phyloP scores from a whole-genome alignment of 2,888 invertebrate genomes.

The Limnephilus marmoratus region DNA sequence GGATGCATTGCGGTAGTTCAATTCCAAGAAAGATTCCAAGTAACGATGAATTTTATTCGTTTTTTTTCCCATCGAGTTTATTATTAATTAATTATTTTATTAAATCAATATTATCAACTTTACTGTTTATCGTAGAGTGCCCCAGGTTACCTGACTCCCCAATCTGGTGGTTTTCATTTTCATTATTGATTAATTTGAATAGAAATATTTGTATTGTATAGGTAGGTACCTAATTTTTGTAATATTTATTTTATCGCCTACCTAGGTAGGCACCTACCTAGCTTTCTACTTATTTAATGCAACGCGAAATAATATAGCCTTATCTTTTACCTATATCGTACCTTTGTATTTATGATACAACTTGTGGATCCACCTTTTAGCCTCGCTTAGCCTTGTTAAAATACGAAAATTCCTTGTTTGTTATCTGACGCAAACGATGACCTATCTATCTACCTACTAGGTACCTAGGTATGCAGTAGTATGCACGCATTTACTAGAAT shows the following conservation, averaged over 20 bases:
- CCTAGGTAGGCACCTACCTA: no score
- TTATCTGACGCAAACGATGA: no score
- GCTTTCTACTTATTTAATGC: no score
- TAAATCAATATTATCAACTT: background rate
- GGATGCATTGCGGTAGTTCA: background rate
- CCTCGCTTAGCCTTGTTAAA: no score
- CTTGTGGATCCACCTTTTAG: no score
- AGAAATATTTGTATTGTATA: background rate
- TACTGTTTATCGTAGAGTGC: background rate
- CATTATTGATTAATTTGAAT: background rate
- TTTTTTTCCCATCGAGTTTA: background rate
- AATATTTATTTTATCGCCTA: background rate
- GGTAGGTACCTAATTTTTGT: background rate
- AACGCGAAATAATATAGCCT: no score
- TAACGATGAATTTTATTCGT: background rate
- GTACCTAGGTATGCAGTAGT: no score
- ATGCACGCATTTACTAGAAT: no score
- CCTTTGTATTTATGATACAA: no score
- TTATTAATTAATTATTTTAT: background rate
- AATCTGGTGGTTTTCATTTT: background rate
- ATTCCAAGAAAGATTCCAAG: background rate
- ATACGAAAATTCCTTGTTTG: no score
- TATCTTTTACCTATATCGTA: no score
- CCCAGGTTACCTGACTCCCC: background rate
- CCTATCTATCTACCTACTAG: no score